These are phyloP conservation scores for Myanophis thanlyinensis DNA, from an alignment of 2,113 vertebrate species.

Conservation along the genomic window DNA sequence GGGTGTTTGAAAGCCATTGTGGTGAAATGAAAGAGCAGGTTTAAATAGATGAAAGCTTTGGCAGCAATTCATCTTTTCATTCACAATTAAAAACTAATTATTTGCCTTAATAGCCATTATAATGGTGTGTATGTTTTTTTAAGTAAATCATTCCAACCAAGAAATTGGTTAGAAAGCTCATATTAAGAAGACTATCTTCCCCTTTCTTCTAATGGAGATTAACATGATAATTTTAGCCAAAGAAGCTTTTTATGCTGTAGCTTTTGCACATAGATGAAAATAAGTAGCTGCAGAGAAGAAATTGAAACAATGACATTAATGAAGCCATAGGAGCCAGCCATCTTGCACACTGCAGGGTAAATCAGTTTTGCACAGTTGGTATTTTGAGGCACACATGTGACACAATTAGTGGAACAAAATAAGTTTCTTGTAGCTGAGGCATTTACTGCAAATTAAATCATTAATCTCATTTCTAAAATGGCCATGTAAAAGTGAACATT, in stretches of 20 bases:
- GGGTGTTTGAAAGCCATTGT: slow-evolving; percentile 7
- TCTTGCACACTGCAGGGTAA: slow-evolving; percentile 29
- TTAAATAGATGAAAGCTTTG: slow-evolving; percentile 46
- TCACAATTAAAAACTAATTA: slow-evolving; percentile 70
- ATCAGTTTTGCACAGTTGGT: slow-evolving; percentile 51
- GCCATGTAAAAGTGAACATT: slow-evolving; percentile 18
- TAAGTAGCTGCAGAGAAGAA: slow-evolving; percentile 43
- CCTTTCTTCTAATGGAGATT: slow-evolving; percentile 19
- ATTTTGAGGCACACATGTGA: slow-evolving; percentile 57
- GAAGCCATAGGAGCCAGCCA: slow-evolving; percentile 52
- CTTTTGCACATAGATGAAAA: slow-evolving; percentile 44
- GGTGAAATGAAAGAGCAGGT: slow-evolving; percentile 54
- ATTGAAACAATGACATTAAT: slow-evolving; percentile 46
- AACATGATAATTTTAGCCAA: slow-evolving; percentile 33
- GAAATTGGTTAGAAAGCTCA: slow-evolving; percentile 38
- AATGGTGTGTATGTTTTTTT: slow-evolving; percentile 51
- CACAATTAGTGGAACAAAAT: slow-evolving; percentile 63
- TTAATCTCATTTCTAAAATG: slow-evolving; percentile 68
- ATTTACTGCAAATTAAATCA: slow-evolving; percentile 62
- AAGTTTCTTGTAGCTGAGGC: slow-evolving; percentile 59
- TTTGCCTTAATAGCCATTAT: slow-evolving; percentile 57
- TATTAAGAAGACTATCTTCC: slow-evolving; percentile 36
- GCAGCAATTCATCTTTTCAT: slow-evolving; percentile 51
- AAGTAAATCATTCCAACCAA: slow-evolving; percentile 7
- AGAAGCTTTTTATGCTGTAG: slow-evolving; percentile 39